Base-by-base conservation (phyloP, 2,797 vertebrate genomes). In the Sus cebifrons region DNA sequence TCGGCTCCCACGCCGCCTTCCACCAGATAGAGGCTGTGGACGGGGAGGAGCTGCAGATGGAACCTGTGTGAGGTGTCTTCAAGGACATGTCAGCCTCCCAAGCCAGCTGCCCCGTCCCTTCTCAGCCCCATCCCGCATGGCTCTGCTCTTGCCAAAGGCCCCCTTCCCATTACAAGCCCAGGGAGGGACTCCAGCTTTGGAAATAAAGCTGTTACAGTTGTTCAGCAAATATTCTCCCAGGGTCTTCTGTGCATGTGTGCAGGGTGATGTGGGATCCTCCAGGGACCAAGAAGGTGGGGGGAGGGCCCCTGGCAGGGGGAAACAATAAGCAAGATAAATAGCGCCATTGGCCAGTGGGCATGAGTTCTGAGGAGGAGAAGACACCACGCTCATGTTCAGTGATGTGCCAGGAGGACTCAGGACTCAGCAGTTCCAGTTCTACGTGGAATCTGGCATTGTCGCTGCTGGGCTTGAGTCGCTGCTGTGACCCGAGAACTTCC, bases 1-100 rank as follows among this genome's bases (percentile, higher is more conserved):
- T 99, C 27, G 99, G 99, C 83, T 98, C 99, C 60, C 99, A 99
- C 0, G 99, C 99, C 1, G 99, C 98, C 16, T 99, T 99, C 98
- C 99, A 99, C 83, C 99, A 99, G 97, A 97, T 99, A 62, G 99
- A 99, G 95, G 81, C 97, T 1, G 0, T 87, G 8, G 94, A 98
- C 0, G 88, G 89, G 3, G 98, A 98, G 20, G 99, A 99, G 89
- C 99, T 99, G 36, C 98, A 99, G 95, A 99, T 99, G 99, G 99
- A 99, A 96, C 98, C 99, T 0, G 99, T 99, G 95, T 99, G 98
- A 99, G 52, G 64, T 2, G 6, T 36, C 81, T 20, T 10, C 21
- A 6, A 0, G 23, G 40, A 79, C 81, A 86, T 67, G 32, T 15
- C 6, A 1, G 93, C 73, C 85, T 71, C 91, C 54, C 1, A 0